Evolutionary conservation across 2,888 invertebrate species (phyloP), one percentile per base, ranked within the genome.

Genomic region (Mimachlamys varia): DNA sequence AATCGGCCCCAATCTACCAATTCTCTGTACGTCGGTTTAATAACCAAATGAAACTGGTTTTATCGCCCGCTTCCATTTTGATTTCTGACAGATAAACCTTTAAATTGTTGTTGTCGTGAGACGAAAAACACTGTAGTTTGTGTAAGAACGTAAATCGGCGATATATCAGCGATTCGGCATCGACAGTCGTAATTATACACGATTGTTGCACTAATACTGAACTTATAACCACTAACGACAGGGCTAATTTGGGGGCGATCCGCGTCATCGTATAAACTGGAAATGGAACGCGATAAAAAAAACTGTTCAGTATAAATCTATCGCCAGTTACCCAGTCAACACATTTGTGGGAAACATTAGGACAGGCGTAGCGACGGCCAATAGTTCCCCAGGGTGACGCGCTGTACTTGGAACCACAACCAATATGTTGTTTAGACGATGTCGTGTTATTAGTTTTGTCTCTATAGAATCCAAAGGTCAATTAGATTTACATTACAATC

Each of bases 401-500:
- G 12, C 27, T 76, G 76, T 76, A 13, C 0, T 12, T 17, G 33
- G 19, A 33, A 76, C 10, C 33, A 22, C 12, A 76, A 33, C 33
- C 76, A 76, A 76, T 33, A 33, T 76, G 76, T 33, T 76, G 76
- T 76, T 76, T 76, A 33, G 27, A 76, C 33, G 76, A n/a, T 22
- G 76, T 27, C 76, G 15, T 33, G 33, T 76, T 33, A 76, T 76
- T 76, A 2, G 76, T 76, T 27, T 33, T 76, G 76, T 33, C 76
- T 33, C 33, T 22, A 76, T 27, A 27, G 33, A 12, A 27, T 27
- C 7, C 33, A 76, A 33, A 76, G 76, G 76, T 76, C 76, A 76
- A 76, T 76, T 33, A 76, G 76, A 76, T 76, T 76, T 76, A 76
- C 76, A 33, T 76, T 76, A 27, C 76, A 76, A 76, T 76, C 76